Conservation (phyloP, 2,888 invertebrate genomes). For the Ecliptopera silaceata region DNA sequence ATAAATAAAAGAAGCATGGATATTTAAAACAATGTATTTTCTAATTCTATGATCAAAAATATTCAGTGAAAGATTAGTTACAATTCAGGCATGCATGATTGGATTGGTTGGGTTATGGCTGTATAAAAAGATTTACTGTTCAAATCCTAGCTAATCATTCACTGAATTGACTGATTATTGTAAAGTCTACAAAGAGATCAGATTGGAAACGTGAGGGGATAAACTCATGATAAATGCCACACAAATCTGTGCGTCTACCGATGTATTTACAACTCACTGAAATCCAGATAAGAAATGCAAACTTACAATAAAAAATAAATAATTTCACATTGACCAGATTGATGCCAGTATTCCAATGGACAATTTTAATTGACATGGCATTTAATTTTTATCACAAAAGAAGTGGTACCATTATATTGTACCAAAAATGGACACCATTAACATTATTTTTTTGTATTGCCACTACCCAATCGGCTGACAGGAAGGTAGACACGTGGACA, state of each 20-base stretch:
- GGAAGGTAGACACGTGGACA: conserved; percentile 58
- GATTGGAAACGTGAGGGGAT: conserved; percentile 61
- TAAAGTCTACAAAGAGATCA: conserved; percentile 79
- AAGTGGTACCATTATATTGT: conserved; percentile 65
- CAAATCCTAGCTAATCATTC: conserved; percentile 61
- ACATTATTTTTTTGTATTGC: conserved; percentile 65
- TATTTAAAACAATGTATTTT: conserved; percentile 75
- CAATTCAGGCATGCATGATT: conserved; percentile 41
- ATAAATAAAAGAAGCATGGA: conserved; percentile 41
- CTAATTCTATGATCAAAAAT: conserved; percentile 74
- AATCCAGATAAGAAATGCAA: conserved; percentile 71
- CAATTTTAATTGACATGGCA: conserved; percentile 81
- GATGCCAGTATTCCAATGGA: conserved; percentile 73
- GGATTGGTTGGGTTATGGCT: conserved; percentile 33
- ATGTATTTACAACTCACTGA: conserved; percentile 58
- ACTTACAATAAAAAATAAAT: conserved; percentile 74
- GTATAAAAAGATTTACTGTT: neutral
- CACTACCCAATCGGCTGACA: conserved; percentile 70
- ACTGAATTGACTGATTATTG: conserved; percentile 60
- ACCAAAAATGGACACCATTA: conserved; percentile 60
- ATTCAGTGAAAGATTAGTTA: conserved; percentile 65
- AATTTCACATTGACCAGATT: conserved; percentile 76
- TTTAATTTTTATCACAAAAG: conserved; percentile 68
- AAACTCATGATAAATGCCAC: conserved; percentile 58
- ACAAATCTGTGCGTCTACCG: conserved; percentile 29